A percentile compares a stretch with the other conserved stretches of the same genome.
Evolutionary conservation across 2,888 invertebrate genomes (phyloP).

Genomic region (Tyria jacobaeae): DNA sequence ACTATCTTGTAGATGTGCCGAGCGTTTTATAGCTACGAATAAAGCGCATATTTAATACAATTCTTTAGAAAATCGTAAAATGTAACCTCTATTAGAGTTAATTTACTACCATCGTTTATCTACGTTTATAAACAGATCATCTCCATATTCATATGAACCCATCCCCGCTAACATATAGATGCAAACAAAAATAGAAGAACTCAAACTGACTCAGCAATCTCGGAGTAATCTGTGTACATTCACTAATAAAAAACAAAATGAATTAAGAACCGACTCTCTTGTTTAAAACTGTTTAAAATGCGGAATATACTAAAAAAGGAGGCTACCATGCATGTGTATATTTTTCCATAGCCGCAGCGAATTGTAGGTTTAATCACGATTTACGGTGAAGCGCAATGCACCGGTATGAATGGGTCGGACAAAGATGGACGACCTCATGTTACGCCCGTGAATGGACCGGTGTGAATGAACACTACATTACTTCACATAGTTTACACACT

Average conservation of each 20-base stretch:
- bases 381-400: conserved; percentile 1
- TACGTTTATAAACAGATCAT: background rate
- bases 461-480: background rate
- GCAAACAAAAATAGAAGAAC: too few relatives aligned
- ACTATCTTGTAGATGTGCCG: too few relatives aligned
- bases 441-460: background rate
- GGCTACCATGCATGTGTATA: background rate
- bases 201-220: too few relatives aligned
- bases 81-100: background rate
- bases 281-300: background rate
- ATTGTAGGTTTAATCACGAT: conserved; percentile 3
- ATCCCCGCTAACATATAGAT: background rate
- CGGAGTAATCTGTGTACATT: background rate
- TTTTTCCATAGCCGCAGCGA: background rate
- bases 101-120: background rate
- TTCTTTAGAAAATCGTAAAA: background rate
- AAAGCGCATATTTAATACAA: background rate
- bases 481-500: background rate
- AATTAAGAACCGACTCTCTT: background rate
- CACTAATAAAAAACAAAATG: background rate
- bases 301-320: background rate
- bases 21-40: background rate
- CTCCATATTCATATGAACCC: background rate
- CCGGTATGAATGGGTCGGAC: conserved; percentile 2
- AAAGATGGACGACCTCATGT: conserved; percentile 7